phyloP scores from a whole-genome alignment of 2,888 invertebrate species.

The Calameuta idolon region DNA sequence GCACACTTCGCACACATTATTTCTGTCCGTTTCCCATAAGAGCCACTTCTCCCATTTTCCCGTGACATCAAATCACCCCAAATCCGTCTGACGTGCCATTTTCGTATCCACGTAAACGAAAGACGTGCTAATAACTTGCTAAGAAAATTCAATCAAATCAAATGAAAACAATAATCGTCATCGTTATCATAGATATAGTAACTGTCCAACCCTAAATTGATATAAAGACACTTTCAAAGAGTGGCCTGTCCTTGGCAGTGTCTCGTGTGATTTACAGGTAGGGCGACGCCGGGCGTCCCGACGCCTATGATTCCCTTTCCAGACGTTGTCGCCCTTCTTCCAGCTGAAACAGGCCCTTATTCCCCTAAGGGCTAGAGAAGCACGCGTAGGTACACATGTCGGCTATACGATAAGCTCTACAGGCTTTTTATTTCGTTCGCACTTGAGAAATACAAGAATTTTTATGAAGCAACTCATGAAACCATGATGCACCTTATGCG shows the following conservation, averaged over 20 bases:
- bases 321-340: not conserved
- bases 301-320: not conserved
- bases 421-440: not conserved
- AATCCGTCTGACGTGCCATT: not conserved
- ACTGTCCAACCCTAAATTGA: conserved; percentile 31
- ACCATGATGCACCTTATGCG: not conserved
- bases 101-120: not conserved
- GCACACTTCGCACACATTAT: conserved; percentile 14
- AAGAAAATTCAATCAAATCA: not conserved
- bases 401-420: not conserved
- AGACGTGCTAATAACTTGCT: not conserved
- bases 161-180: not conserved
- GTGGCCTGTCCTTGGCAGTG: conserved; percentile 37
- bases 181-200: too few species aligned
- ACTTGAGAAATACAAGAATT: not conserved
- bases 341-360: not conserved
- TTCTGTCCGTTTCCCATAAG: not conserved
- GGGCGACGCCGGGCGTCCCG: conserved; percentile 14
- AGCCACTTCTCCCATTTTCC: not conserved
- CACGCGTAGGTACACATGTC: not conserved
- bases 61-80: too few species aligned
- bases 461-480: not conserved
- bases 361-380: not conserved
- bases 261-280: conserved; percentile 46
- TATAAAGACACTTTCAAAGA: conserved; percentile 45